Conservation (phyloP, 2,797 vertebrate genomes). For the Paedocypris micromegethes region DNA sequence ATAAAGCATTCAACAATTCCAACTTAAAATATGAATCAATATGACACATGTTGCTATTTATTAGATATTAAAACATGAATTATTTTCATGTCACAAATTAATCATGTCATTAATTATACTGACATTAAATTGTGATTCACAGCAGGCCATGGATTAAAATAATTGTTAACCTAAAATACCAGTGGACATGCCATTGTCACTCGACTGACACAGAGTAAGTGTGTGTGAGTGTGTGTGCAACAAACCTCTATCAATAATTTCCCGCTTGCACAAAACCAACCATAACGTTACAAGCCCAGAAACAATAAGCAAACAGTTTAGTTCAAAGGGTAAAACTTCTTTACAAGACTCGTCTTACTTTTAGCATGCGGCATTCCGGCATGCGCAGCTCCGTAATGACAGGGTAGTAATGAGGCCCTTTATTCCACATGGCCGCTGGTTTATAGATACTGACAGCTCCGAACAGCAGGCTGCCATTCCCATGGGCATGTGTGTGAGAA, state of each 20-base stretch:
- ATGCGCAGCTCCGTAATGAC: slow-evolving; percentile 40
- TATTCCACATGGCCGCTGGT: slow-evolving; percentile 36
- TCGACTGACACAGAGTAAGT: no score
- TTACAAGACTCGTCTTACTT: slow-evolving; percentile 36
- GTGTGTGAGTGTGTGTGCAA: background rate
- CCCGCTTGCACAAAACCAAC: slow-evolving; percentile 19
- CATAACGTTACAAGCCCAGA: slow-evolving; percentile 5
- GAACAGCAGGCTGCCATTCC: slow-evolving; percentile 31
- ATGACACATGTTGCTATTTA: no score
- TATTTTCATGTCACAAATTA: no score
- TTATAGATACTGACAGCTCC: slow-evolving; percentile 38
- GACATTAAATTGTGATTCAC: no score
- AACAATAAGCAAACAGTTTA: slow-evolving; percentile 26
- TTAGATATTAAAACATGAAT: no score
- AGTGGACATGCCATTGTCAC: no score
- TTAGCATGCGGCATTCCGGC: slow-evolving; percentile 19
- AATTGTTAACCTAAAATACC: no score
- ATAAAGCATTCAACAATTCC: no score
- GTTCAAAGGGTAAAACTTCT: slow-evolving; percentile 30
- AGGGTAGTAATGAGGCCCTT: slow-evolving; percentile 33
- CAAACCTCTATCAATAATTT: background rate
- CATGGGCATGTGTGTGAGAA: slow-evolving; percentile 18
- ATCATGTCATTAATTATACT: no score
- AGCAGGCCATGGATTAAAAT: no score
- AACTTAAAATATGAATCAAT: no score